These are phyloP conservation scores for Planiliza haematocheilus DNA, from an alignment of 2,113 vertebrate species.

Conservation along the genomic window DNA sequence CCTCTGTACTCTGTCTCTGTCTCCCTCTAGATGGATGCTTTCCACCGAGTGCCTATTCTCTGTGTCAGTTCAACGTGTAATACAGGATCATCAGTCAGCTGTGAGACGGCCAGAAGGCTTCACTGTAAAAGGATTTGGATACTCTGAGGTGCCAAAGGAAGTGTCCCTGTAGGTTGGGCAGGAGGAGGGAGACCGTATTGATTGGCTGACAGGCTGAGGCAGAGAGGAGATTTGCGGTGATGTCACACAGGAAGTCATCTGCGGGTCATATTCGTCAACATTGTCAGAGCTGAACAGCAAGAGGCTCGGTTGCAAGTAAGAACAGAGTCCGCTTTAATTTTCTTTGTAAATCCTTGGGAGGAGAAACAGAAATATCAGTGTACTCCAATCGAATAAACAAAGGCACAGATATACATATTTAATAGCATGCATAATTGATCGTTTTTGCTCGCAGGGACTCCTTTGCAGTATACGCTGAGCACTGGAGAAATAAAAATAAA, in stretches of 20 bases:
- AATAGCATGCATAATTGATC: slow-evolving; percentile 82
- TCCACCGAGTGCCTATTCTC: slow-evolving; percentile 57
- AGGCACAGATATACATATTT: slow-evolving; percentile 82
- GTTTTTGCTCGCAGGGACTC: slow-evolving; percentile 78
- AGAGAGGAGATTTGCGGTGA: slow-evolving; percentile 53
- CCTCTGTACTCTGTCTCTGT: not conserved
- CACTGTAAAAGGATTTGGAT: slow-evolving; percentile 70
- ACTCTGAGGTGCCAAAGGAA: slow-evolving; percentile 61
- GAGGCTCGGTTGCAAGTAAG: slow-evolving; percentile 3
- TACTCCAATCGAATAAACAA: slow-evolving; percentile 79
- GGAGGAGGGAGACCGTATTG: slow-evolving; percentile 40
- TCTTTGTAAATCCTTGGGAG: slow-evolving; percentile 65
- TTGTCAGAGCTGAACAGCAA: slow-evolving; percentile 26
- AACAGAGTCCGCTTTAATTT: slow-evolving; percentile 45
- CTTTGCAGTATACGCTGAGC: slow-evolving; percentile 78
- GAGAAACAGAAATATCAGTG: slow-evolving; percentile 69
- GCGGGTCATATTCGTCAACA: slow-evolving; percentile 39
- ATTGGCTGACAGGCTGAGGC: slow-evolving; percentile 43
- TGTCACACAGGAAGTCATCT: slow-evolving; percentile 68
- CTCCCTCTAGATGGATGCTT: slow-evolving; percentile 50
- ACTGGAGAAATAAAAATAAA: slow-evolving; percentile 80
- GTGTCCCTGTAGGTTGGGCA: slow-evolving; percentile 46
- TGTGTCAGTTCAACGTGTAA: slow-evolving; percentile 68
- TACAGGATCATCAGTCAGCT: slow-evolving; percentile 75
- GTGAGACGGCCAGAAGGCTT: slow-evolving; percentile 61